Base-by-base conservation (phyloP, 2,888 invertebrate species). In the Drosophila engyochracea region DNA sequence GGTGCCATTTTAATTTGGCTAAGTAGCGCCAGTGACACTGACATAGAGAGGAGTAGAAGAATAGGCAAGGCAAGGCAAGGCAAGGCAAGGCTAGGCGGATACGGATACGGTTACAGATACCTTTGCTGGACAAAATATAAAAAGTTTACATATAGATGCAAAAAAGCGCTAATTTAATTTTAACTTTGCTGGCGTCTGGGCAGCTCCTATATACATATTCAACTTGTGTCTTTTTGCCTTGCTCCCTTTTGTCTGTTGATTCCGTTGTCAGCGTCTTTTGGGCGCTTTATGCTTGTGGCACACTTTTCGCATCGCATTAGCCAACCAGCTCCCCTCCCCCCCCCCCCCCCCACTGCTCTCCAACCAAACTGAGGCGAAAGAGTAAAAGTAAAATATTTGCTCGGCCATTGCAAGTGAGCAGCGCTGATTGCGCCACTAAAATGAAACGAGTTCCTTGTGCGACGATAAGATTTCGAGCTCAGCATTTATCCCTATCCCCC, bases 301-400 rank as follows among this genome's bases (percentile, higher is more conserved):
- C 89, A 85, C 87, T 85, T 89, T 79, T 68, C 60, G 74, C 86
- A 80, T 55, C 72, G 83, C 86, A 89, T 86, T 89, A 86, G 78
- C 66, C 64, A n/a, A 12, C 28, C 12, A 6, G n/a, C 35, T 14
- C 2, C 1, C 16, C 33, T 16, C 6, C 22, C 30, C 39, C 7
- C 7, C 22, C 25, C 1, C 4, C 47, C 19, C 25, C 1, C 4
- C 6, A 12, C 19, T n/a, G 2, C 37, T 37, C 3, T 3, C 6
- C 14, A 67, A 66, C 39, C 25, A 19, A 61, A 62, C 53, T 47
- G 52, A 63, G 66, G 73, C 77, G 71, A 85, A 89, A 89, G 89
- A 87, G 85, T 84, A 86, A 89, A 85, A 89, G 85, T 85, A 85
- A 85, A 86, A 86, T 86, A 86, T 86, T 86, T 86, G 90, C 83